Evolutionary conservation across 2,797 vertebrate genomes (phyloP), one percentile per base, ranked within the genome.

Genomic region (Cichlasoma orientale): DNA sequence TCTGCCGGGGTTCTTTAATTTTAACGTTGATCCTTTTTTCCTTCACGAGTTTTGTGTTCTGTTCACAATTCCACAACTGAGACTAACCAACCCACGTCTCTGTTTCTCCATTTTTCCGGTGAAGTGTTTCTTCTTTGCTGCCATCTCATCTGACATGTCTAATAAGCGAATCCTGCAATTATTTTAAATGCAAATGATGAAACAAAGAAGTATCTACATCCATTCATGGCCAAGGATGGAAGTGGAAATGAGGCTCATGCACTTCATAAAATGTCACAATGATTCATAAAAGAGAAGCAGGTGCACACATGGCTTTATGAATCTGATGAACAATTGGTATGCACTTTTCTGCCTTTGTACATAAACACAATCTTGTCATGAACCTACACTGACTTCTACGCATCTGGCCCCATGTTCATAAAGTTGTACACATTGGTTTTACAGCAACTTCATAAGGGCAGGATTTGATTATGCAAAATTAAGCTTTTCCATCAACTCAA

Each of bases 401-500:
- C 3, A 23, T 63, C 59, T 63, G 36, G 36, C 8, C 50, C 3
- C 19, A 41, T 57, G 25, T 71, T 54, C 31, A 58, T 68, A 11
- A 57, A 33, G 71, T 72, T 7, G n/a, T 56, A 44, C 12, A 75
- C 56, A 50, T 31, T 44, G 27, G 21, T 72, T 73, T 13, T 41
- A 61, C 21, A 41, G 36, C 36, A 61, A 10, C 58, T 41, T 44
- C 1, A 55, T 74, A 56, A 27, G 38, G 7, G 73, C 5, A 52
- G 18, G 21, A 68, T 80, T 66, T 38, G 16, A 68, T 82, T 61
- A 72, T 11, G 71, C 44, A 72, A 38, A 73, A 58, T 77, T 57
- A 79, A 80, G n/a, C 19, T 58, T 63, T 85, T 75, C 16, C 25
- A 44, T 85, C 19, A 83, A 25, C 11, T 44, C 52, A 11, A 33